These are phyloP conservation scores for Chrysomallon squamiferum DNA, from an alignment of 1,140 invertebrate species.

Conservation along the genomic window DNA sequence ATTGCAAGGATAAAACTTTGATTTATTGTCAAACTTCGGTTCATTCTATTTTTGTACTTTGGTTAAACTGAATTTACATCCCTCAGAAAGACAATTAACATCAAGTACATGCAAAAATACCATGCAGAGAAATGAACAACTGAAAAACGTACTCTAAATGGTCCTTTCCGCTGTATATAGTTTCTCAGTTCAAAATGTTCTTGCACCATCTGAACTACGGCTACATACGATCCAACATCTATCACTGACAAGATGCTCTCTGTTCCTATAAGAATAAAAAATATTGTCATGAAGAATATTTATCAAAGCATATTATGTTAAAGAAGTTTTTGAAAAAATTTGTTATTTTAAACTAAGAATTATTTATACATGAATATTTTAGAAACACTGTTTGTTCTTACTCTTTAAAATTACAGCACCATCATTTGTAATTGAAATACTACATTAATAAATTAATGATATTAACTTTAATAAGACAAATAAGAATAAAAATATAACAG, in stretches of 20 bases:
- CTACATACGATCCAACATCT: conserved; percentile 41
- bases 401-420: too few relatives aligned
- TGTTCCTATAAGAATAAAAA: conserved; percentile 28
- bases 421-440: too few relatives aligned
- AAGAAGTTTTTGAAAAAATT: too few relatives aligned
- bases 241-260: conserved; percentile 35
- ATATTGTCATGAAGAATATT: too few relatives aligned
- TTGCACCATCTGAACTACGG: conserved; percentile 32
- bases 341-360: too few relatives aligned
- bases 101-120: neutral
- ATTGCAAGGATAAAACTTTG: neutral
- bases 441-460: too few relatives aligned
- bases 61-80: neutral
- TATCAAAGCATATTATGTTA: too few relatives aligned
- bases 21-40: neutral
- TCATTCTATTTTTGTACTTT: neutral
- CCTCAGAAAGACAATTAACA: neutral
- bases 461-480: too few relatives aligned
- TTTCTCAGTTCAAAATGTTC: conserved; percentile 38
- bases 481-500: too few relatives aligned
- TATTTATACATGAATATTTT: too few relatives aligned
- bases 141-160: conserved; percentile 36
- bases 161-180: conserved; percentile 55
- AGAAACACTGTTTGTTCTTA: too few relatives aligned
- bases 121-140: neutral